Evolutionary conservation across 1,140 invertebrate species (phyloP), one percentile per base, ranked within the genome.

Genomic region (Brachionus sp.): DNA sequence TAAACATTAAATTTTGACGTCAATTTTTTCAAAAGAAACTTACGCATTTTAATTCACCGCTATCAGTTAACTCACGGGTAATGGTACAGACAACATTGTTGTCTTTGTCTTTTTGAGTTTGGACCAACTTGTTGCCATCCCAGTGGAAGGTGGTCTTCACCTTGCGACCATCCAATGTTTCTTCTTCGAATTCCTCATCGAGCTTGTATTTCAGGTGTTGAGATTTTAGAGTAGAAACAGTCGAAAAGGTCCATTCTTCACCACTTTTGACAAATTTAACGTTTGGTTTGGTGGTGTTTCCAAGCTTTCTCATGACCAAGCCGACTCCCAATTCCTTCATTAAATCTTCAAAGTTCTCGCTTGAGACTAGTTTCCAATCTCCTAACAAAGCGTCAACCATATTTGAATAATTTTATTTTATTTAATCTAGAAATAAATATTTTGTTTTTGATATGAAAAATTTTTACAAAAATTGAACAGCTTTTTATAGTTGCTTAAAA

Each of bases 361-460:
- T 68, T 35, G 80, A 83, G 19, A 68, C 80, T 37, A 83, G 16
- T 53, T 83, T 83, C 80, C 80, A 83, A 50, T 83, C 64, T 46
- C 80, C 80, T n/a, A 70, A 29, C 35, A 83, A 50, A 73, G 62
- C 42, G 16, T 46, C 42, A 83, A 35, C 44, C 80, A 83, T 83
- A 62, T 70, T 70, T 37, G 66, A 57, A 19, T 19, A 16, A 39
- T 19, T 70, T 70, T 37, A n/a, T n/a, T n/a, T 16, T 39, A 39
- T 57, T 57, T 39, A 70, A 70, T 19, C 33, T 39, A 39, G 16
- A 39, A 39, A n/a, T n/a, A 35, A 37, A 37, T 35, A n/a, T 37
- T 37, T 66, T 66, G 39, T 70, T 70, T 70, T 70, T 70, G 33
- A 70, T 37, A 37, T 37, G 37, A 70, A 70, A 70, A 70, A 70